Base-by-base conservation (phyloP, 1,140 invertebrate species). In the Pseudachorutes palmiensis region DNA sequence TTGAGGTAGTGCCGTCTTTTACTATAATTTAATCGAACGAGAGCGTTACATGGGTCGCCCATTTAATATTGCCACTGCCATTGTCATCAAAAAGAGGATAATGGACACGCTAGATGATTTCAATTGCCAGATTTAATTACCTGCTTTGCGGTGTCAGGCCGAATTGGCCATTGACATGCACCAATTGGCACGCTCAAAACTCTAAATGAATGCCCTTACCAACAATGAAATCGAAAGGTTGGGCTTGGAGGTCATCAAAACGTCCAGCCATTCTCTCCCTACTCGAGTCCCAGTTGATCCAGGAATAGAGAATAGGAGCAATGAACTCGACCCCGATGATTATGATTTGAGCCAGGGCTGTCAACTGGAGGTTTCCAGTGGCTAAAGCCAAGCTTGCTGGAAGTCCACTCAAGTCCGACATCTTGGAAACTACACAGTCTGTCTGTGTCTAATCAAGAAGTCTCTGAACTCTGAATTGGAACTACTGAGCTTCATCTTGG, bases 201-300 rank as follows among this genome's bases (percentile, higher is more conserved):
- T 12, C 9, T 45, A 45, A 45, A 45, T 45, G 19, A 55, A 55
- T 19, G 5, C 5, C 5, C 51, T 12, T 55, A 55, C 51, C 51
- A 55, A 55, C 51, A 26, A 55, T 55, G 24, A 55, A 55, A 55
- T 55, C 51, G 24, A 55, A 55, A n/a, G n/a, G n/a, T 55, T 55
- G 9, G 3, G 9, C 51, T 55, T 55, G 12, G 24, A 55, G 51
- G 24, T 55, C 24, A 24, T 55, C 51, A 26, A 55, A 55, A 22
- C 51, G 51, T 55, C 51, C 51, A 19, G 51, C 51, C 51, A 24
- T 24, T 24, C 51, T 14, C 51, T 55, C 51, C 51, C 9, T 5
- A 12, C 5, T 55, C 12, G 24, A 16, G 24, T 55, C 51, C 9
- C 5, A 55, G 5, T 24, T 55, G 9, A 55, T 14, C 51, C 51